phyloP scores from a whole-genome alignment of 2,888 invertebrate genomes.

The Lumbricus terrestris region DNA sequence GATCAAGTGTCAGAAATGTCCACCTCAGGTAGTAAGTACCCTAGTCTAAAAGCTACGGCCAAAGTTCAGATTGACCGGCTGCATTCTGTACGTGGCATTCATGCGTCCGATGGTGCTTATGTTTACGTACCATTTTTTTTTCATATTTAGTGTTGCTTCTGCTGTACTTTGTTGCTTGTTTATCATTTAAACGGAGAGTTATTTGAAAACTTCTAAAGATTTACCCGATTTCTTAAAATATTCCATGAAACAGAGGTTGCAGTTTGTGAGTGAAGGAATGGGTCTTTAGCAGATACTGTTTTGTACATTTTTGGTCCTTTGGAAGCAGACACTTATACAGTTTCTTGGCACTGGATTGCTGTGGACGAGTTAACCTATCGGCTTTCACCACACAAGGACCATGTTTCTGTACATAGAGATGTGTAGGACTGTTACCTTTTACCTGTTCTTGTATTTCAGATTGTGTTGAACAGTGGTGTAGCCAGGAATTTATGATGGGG shows the following conservation, averaged over 20 bases:
- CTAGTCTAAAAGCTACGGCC: neutral
- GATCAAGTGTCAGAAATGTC: neutral
- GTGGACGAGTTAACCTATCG: neutral
- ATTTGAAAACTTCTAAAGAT: neutral
- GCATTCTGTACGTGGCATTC: neutral
- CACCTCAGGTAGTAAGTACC: neutral
- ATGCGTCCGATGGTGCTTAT: neutral
- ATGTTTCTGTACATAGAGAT: neutral
- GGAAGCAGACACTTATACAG: no score
- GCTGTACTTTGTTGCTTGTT: neutral
- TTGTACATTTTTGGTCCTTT: neutral
- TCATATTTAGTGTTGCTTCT: neutral
- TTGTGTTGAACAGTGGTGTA: no score
- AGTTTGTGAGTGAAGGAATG: neutral
- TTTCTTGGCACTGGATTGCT: no score
- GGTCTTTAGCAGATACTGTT: neutral
- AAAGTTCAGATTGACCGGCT: neutral
- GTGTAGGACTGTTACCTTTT: neutral
- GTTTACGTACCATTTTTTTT: neutral
- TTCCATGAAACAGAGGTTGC: neutral
- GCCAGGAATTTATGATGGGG: no score
- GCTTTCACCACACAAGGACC: neutral
- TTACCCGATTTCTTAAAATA: neutral
- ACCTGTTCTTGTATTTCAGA: neutral
- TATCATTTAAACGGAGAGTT: neutral